These are phyloP conservation scores for Callipepla californica DNA, from an alignment of 2,113 vertebrate genomes.

Conservation along the genomic window DNA sequence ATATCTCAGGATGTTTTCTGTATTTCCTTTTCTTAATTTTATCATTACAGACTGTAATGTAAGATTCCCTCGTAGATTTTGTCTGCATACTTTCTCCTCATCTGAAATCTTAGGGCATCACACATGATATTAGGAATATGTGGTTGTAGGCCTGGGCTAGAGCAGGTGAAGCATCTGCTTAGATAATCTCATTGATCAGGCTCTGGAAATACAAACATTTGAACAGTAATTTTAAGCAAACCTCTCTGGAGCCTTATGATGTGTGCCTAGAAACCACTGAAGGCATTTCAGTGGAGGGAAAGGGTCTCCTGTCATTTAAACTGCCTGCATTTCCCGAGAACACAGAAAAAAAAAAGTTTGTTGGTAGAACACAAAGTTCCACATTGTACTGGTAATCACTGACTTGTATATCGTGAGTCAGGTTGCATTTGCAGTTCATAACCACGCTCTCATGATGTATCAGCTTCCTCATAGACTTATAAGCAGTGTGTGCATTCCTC, in stretches of 20 bases:
- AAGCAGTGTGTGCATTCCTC: fast-evolving
- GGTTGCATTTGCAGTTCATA: neutral
- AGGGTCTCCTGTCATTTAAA: neutral
- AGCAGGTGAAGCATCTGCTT: neutral
- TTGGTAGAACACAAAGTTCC: neutral
- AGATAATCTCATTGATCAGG: neutral
- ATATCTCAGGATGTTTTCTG: neutral
- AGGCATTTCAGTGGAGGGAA: fast-evolving
- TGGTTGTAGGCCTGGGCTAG: neutral
- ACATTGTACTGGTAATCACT: neutral
- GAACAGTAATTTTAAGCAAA: constrained; percentile 4
- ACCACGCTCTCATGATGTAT: fast-evolving
- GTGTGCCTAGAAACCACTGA: neutral
- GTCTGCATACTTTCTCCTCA: neutral
- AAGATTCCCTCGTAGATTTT: neutral
- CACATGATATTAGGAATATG: neutral
- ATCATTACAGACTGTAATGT: neutral
- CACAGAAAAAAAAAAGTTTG: neutral
- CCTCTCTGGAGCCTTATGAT: neutral
- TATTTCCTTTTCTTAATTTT: neutral
- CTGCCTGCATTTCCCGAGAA: neutral
- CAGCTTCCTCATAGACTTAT: neutral
- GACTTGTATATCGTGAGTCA: neutral
- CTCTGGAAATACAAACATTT: constrained; percentile 29
- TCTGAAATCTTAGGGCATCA: neutral